A percentile compares a stretch with the other conserved stretches of the same genome.
phyloP scores from a whole-genome alignment of 1,140 invertebrate genomes.

The Asobara japonica region DNA sequence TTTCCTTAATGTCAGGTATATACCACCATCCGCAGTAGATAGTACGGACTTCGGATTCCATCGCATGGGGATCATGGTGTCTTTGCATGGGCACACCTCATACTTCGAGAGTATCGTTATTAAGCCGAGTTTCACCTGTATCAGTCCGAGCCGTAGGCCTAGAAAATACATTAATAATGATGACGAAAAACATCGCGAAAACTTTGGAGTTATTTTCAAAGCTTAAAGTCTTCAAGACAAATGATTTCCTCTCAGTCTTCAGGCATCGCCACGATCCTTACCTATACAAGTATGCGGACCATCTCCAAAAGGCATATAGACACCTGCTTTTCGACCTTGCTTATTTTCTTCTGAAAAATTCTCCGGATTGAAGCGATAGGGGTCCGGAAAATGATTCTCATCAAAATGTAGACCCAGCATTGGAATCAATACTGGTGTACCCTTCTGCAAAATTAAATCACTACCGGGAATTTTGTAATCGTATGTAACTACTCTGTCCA shows the following conservation, averaged over 20 bases:
- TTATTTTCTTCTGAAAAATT: conserved; percentile 71
- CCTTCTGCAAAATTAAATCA: conserved; percentile 57
- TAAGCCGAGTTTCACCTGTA: conserved; percentile 72
- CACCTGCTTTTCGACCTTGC: conserved; percentile 53
- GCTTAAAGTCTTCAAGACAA: conserved; percentile 64
- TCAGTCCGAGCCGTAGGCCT: conserved; percentile 70
- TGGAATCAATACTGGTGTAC: conserved; percentile 45
- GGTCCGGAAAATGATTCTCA: conserved; percentile 58
- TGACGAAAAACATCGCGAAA: conserved; percentile 38
- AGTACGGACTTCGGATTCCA: conserved; percentile 37
- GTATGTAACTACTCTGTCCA: conserved; percentile 62
- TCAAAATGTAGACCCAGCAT: conserved; percentile 58
- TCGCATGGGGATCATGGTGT: conserved; percentile 53
- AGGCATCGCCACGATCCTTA: too few relatives aligned
- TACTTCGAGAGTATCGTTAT: conserved; percentile 59
- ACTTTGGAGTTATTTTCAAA: conserved; percentile 64
- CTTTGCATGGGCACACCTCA: conserved; percentile 52
- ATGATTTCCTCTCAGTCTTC: too few relatives aligned
- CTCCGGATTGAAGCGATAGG: conserved; percentile 71
- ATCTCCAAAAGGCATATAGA: conserved; percentile 71
- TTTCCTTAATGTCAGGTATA: conserved; percentile 54
- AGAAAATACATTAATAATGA: conserved; percentile 24
- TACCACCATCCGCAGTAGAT: conserved; percentile 67
- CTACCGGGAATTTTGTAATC: conserved; percentile 61
- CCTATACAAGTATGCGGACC: conserved; percentile 70